These are phyloP conservation scores for Nannoperca australis DNA, from an alignment of 2,797 vertebrate genomes.

Conservation along the genomic window DNA sequence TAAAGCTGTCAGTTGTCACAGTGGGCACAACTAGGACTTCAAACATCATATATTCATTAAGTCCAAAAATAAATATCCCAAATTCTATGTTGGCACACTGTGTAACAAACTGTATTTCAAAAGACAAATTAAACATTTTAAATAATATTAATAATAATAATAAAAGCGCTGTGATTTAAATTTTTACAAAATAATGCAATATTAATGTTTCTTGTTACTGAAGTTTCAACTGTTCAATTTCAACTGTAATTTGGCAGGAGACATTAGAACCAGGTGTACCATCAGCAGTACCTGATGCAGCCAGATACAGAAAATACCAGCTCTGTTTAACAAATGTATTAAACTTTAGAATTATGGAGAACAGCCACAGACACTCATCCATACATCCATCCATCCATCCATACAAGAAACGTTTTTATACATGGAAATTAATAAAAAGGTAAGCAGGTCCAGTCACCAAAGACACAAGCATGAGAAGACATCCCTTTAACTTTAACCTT, in stretches of 20 bases:
- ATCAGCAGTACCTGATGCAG: background rate
- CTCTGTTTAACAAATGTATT: background rate
- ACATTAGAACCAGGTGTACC: background rate
- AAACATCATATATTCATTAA: conserved; percentile 10
- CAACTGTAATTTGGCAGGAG: background rate
- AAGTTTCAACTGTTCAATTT: background rate
- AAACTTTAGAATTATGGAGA: background rate
- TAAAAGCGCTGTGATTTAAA: background rate
- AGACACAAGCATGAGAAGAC: background rate
- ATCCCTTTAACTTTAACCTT: background rate
- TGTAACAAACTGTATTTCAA: background rate
- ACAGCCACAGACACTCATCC: background rate
- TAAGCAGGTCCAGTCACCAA: background rate
- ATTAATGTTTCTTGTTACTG: background rate
- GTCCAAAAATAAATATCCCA: conserved; percentile 24
- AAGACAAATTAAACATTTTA: background rate
- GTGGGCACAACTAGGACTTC: background rate
- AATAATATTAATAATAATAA: background rate
- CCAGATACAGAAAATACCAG: background rate
- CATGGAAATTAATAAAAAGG: background rate
- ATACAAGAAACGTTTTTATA: background rate
- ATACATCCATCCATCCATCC: background rate
- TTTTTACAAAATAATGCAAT: background rate
- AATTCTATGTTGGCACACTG: background rate
- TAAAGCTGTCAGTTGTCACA: background rate